These are phyloP conservation scores for Paramormyrops kingsleyae DNA, from an alignment of 2,113 vertebrate genomes.

Conservation along the genomic window DNA sequence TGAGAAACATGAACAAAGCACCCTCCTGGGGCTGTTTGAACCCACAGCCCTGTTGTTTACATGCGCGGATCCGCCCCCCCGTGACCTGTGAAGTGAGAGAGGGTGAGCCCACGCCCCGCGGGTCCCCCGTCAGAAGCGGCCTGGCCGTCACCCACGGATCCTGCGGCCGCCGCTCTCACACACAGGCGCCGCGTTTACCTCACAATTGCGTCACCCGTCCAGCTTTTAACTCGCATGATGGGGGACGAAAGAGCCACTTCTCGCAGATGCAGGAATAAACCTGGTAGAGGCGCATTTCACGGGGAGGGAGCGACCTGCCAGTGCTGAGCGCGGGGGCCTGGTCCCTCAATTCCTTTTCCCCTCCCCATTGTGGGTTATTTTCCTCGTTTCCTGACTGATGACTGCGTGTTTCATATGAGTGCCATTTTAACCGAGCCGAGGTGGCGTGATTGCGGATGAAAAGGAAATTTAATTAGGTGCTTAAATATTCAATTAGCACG, in stretches of 20 bases:
- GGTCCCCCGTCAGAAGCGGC: neutral
- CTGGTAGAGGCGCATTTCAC: neutral
- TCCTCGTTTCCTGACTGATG: conserved; percentile 23
- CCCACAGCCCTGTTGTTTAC: neutral
- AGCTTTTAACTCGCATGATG: neutral
- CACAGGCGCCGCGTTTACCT: neutral
- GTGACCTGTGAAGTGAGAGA: neutral
- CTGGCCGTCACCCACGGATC: neutral
- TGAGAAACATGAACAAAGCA: neutral
- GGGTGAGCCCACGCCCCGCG: neutral
- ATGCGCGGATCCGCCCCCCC: neutral
- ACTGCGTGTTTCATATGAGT: conserved; percentile 19
- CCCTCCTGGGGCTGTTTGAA: neutral
- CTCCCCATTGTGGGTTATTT: neutral
- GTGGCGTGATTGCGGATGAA: conserved; percentile 23
- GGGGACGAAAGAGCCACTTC: neutral
- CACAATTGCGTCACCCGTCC: neutral
- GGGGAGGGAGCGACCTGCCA: too few species aligned
- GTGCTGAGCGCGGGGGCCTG: neutral
- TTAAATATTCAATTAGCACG: conserved; percentile 42
- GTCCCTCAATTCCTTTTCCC: neutral
- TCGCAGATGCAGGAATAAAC: neutral
- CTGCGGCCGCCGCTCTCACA: neutral
- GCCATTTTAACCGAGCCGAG: conserved; percentile 24
- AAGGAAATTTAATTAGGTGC: conserved; percentile 37